Percentiles rank a stretch among this genome's conserved stretches.
phyloP scores from a whole-genome alignment of 1,140 invertebrate species.

The Halictus rubicundus region DNA sequence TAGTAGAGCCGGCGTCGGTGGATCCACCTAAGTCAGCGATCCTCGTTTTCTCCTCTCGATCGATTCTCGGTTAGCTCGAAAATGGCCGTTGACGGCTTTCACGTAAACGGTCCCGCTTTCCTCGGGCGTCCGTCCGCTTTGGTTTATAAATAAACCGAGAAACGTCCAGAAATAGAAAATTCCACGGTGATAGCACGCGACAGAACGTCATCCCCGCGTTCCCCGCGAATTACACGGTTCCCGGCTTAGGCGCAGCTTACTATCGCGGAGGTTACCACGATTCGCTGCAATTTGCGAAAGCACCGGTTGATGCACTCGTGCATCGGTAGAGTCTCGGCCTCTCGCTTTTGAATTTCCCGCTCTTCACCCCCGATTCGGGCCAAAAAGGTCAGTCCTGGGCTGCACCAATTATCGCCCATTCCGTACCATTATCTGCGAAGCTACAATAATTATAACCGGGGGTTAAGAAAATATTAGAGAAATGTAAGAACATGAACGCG shows the following conservation, averaged over 20 bases:
- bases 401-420: too few species aligned
- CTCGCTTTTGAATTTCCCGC: too few species aligned
- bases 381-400: too few species aligned
- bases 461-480: too few species aligned
- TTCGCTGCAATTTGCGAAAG: slow-evolving; percentile 1
- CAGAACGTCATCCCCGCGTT: background rate
- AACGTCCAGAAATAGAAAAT: slow-evolving; percentile 76
- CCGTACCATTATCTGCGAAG: too few species aligned
- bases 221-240: background rate
- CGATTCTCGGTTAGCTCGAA: slow-evolving; percentile 22
- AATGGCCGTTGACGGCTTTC: slow-evolving; percentile 65
- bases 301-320: background rate
- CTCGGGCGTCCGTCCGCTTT: slow-evolving; percentile 53
- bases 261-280: background rate
- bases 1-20: slow-evolving; percentile 35
- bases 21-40: slow-evolving; percentile 27
- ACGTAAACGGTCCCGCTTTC: slow-evolving; percentile 64
- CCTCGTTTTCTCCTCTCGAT: slow-evolving; percentile 55
- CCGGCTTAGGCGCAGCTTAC: too few species aligned
- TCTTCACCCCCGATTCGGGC: too few species aligned
- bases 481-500: too few species aligned
- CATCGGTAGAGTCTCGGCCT: too few species aligned
- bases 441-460: too few species aligned
- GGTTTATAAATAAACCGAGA: slow-evolving; percentile 71
- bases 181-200: slow-evolving; percentile 38